Percentiles rank a stretch among this genome's conserved stretches.
phyloP scores from a whole-genome alignment of 64 coral and sea anemone genomes.

The Cladopsammia gracilis region DNA sequence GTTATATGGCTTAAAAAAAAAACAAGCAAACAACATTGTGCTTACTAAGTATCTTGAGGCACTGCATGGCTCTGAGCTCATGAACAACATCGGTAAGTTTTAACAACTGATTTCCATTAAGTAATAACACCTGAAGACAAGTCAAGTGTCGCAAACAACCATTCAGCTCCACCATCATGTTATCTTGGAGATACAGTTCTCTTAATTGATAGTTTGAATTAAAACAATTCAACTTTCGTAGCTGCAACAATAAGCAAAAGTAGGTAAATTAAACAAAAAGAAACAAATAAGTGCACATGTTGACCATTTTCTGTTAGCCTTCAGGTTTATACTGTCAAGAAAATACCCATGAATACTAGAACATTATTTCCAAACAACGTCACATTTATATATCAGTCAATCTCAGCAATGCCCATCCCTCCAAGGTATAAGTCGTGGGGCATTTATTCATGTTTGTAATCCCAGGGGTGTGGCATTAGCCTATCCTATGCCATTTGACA shows the following conservation, averaged over 20 bases:
- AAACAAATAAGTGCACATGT: neutral
- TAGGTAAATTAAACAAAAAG: neutral
- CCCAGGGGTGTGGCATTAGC: too few species aligned
- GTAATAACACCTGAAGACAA: constrained; percentile 88
- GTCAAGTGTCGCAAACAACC: constrained; percentile 83
- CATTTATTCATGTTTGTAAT: too few species aligned
- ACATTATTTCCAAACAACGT: too few species aligned
- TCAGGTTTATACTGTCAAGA: too few species aligned
- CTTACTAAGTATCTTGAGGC: constrained; percentile 87
- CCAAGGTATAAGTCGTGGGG: too few species aligned
- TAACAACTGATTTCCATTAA: constrained; percentile 94
- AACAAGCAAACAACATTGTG: neutral
- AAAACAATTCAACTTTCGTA: constrained; percentile 85
- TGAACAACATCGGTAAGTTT: constrained; percentile 95
- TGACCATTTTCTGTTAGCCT: neutral
- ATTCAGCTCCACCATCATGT: constrained; percentile 87
- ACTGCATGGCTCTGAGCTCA: constrained; percentile 93
- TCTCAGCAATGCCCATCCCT: too few species aligned
- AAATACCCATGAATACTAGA: too few species aligned
- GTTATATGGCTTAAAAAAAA: too few species aligned
- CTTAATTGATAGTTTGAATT: constrained; percentile 75
- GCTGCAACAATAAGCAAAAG: constrained; percentile 26
- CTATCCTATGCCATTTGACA: too few species aligned
- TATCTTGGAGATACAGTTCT: constrained; percentile 94
- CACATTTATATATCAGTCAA: too few species aligned